Conservation (phyloP, 2,113 vertebrate genomes). For the Nycticryphes semicollaris region DNA sequence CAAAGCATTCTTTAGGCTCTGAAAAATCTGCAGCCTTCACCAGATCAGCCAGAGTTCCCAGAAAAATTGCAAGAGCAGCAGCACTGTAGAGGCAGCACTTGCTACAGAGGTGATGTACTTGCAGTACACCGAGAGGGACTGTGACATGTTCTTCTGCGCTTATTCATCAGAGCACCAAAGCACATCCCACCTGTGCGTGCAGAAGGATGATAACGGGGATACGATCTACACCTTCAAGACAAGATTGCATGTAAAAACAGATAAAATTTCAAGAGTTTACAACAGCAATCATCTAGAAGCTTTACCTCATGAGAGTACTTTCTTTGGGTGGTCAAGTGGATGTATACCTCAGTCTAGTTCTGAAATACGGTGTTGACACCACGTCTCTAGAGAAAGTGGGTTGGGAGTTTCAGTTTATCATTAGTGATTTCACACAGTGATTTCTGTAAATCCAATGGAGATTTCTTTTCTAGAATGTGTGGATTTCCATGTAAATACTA, state of each 20-base stretch:
- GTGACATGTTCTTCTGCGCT: background rate
- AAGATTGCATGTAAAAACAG: background rate
- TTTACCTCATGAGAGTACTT: background rate
- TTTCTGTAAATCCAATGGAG: background rate
- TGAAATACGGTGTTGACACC: background rate
- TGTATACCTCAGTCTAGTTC: background rate
- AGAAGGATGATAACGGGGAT: background rate
- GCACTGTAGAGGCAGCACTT: conserved; percentile 9
- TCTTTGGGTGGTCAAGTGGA: background rate
- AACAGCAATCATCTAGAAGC: background rate
- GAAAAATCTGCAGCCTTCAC: conserved; percentile 38
- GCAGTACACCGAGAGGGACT: background rate
- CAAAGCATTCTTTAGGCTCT: conserved; percentile 17
- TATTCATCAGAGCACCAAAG: conserved; percentile 25
- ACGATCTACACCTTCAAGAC: background rate
- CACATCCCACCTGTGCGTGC: background rate
- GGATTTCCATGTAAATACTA: background rate
- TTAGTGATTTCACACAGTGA: background rate
- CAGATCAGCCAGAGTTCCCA: conserved; percentile 16
- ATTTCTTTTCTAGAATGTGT: background rate
- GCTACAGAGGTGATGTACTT: background rate
- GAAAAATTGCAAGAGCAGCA: background rate
- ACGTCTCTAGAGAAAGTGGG: background rate
- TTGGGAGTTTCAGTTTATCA: background rate
- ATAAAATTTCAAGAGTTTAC: background rate